phyloP scores from a whole-genome alignment of 2,113 vertebrate species.

The Helogale parvula region DNA sequence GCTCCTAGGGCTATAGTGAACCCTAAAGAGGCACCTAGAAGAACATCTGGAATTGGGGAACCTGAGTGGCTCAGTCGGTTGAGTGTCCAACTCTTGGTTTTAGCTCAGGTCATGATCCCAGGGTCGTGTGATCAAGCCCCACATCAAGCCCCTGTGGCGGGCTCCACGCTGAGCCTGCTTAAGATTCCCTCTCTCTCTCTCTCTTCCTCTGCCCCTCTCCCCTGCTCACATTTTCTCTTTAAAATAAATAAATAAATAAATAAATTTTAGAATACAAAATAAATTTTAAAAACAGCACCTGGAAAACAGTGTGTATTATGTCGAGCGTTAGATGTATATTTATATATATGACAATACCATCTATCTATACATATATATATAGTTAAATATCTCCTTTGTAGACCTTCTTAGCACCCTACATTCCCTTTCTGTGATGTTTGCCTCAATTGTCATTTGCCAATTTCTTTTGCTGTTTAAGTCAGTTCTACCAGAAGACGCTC shows the following conservation, averaged over 20 bases:
- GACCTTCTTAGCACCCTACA: background rate
- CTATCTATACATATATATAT: background rate
- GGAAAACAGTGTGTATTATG: background rate
- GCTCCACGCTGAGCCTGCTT: no score
- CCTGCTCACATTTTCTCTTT: no score
- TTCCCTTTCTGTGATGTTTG: background rate
- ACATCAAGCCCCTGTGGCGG: no score
- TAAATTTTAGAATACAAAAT: no score
- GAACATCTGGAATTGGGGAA: no score
- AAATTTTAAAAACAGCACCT: background rate
- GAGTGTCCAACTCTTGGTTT: no score
- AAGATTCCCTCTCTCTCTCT: no score
- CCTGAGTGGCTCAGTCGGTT: no score
- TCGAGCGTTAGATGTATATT: background rate
- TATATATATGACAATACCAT: background rate
- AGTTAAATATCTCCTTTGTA: background rate
- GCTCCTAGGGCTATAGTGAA: background rate
- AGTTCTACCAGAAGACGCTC: background rate
- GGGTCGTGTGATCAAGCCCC: no score
- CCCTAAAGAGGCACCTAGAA: background rate
- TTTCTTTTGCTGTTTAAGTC: constrained; percentile 5
- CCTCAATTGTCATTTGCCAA: background rate
- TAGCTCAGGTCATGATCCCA: no score
- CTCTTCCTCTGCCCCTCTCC: no score
- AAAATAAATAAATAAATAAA: no score